phyloP scores from a whole-genome alignment of 2,888 invertebrate species.

The Trisateles emortualis region DNA sequence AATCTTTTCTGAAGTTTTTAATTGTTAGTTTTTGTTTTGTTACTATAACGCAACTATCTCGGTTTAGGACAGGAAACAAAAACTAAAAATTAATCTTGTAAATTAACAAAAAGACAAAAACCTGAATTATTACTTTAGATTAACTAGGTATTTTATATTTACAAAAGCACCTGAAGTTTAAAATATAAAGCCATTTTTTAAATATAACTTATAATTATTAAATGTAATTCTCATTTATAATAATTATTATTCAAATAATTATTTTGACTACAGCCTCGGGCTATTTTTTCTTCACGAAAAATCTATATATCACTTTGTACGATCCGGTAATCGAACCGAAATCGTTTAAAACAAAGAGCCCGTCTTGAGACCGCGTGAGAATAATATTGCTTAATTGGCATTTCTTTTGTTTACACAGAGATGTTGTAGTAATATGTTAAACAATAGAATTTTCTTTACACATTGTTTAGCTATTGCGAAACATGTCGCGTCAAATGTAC shows the following conservation, averaged over 20 bases:
- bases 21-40: conserved; percentile 29
- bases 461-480: conserved; percentile 8
- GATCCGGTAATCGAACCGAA: not conserved
- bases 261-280: not conserved
- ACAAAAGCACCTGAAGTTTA: conserved; percentile 9
- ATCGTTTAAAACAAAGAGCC: conserved; percentile 14
- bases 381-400: not conserved
- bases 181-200: not conserved
- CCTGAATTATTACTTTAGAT: not conserved
- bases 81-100: not conserved
- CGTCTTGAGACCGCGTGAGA: not conserved
- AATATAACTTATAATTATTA: not conserved
- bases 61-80: not conserved
- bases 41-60: conserved; percentile 50
- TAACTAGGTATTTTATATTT: not conserved
- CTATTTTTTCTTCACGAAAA: conserved; percentile 25
- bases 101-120: no score
- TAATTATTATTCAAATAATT: not conserved
- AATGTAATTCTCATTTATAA: not conserved
- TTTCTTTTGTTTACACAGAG: not conserved
- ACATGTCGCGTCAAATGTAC: conserved; percentile 1
- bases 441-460: not conserved
- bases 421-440: not conserved
- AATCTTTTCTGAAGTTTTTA: conserved; percentile 1
- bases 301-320: conserved; percentile 20